Percentiles rank a stretch among this genome's conserved stretches.
Conservation (phyloP, 2,888 invertebrate genomes). For the Erebia palarica region DNA sequence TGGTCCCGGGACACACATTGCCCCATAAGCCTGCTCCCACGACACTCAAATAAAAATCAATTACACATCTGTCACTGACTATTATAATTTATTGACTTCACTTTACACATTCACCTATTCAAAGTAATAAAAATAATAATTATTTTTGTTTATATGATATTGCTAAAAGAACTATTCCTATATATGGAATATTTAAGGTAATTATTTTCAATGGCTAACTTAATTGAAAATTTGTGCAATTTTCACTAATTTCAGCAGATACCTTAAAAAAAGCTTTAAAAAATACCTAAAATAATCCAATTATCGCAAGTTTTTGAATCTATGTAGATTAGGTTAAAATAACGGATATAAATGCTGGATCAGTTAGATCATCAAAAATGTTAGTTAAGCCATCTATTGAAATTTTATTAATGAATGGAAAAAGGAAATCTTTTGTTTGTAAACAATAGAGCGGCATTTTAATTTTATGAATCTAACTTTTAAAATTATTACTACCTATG, state of each 20-base stretch:
- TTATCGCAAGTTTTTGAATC: too few relatives aligned
- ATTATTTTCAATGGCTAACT: too few relatives aligned
- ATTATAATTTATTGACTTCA: conserved; percentile 24
- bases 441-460: background rate
- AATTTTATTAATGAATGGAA: too few relatives aligned
- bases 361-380: too few relatives aligned
- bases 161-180: background rate
- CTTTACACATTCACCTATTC: conserved; percentile 20
- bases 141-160: background rate
- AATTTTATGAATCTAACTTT: background rate
- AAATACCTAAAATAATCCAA: too few relatives aligned
- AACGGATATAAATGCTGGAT: too few relatives aligned
- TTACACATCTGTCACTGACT: conserved; percentile 40
- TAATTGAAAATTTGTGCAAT: too few relatives aligned
- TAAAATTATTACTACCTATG: background rate
- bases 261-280: too few relatives aligned
- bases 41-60: conserved; percentile 44
- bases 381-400: too few relatives aligned
- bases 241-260: too few relatives aligned
- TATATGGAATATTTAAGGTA: too few relatives aligned
- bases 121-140: background rate
- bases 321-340: too few relatives aligned
- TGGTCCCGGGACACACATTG: conserved; percentile 88
- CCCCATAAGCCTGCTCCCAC: conserved; percentile 83
- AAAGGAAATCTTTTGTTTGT: background rate